Conservation (phyloP, 2,113 vertebrate species). For the Gallinago paraguaiae region DNA sequence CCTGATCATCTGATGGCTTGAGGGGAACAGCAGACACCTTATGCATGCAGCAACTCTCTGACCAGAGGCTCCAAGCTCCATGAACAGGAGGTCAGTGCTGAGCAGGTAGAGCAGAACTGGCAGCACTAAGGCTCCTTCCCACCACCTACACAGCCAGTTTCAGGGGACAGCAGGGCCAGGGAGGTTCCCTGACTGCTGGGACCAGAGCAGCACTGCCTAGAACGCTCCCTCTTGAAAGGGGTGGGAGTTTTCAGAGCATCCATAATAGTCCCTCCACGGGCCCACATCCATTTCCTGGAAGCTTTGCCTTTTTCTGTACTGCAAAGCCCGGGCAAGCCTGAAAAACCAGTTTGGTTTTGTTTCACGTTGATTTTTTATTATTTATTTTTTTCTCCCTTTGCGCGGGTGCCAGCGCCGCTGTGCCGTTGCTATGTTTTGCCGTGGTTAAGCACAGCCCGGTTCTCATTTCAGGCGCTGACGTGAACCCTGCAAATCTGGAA, state of each 20-base stretch:
- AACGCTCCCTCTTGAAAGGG: neutral
- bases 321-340: neutral
- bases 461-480: conserved; percentile 71
- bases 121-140: neutral
- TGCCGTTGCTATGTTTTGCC: conserved; percentile 71
- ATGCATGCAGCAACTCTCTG: neutral
- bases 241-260: neutral
- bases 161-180: neutral
- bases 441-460: neutral
- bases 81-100: accelerated
- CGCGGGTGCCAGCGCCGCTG: neutral
- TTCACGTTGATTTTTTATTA: neutral
- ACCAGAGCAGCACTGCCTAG: neutral
- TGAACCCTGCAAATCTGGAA: conserved; percentile 52
- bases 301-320: neutral
- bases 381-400: neutral
- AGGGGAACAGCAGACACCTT: neutral
- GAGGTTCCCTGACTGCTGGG: neutral
- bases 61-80: neutral
- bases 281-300: neutral
- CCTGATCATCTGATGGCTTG: neutral
- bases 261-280: neutral
- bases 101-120: neutral
- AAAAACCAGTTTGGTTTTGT: conserved; percentile 15
- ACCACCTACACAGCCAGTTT: neutral